Conservation (phyloP, 1,140 invertebrate genomes). For the Pomacea maculata region DNA sequence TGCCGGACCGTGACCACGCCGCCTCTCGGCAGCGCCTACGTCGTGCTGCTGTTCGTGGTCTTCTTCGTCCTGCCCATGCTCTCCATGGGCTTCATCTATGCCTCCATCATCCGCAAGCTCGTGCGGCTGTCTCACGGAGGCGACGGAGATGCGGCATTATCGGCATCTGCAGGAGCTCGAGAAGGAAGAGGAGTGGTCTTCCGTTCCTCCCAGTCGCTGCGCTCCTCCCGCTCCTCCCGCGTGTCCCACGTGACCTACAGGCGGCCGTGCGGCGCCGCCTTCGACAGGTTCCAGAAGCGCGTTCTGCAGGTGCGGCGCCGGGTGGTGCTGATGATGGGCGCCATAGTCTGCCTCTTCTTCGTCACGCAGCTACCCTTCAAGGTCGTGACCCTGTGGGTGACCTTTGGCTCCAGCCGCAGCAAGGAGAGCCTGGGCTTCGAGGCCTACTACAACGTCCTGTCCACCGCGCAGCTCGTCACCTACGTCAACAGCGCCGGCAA, state of each 20-base stretch:
- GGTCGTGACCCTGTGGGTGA: constrained; percentile 75
- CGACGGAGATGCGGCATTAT: no score
- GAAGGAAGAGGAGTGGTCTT: no score
- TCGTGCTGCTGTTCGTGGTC: constrained; percentile 26
- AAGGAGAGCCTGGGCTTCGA: constrained; percentile 78
- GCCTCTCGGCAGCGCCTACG: constrained; percentile 31
- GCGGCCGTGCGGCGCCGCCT: not conserved
- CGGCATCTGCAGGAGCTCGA: no score
- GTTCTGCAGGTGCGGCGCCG: constrained; percentile 51
- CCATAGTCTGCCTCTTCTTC: constrained; percentile 89
- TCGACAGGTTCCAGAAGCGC: not conserved
- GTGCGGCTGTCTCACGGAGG: not conserved
- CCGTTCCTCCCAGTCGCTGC: not conserved
- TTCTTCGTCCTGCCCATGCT: constrained; percentile 42
- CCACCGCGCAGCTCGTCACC: constrained; percentile 72
- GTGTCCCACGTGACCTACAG: not conserved
- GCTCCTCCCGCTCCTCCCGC: not conserved
- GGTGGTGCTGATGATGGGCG: constrained; percentile 85
- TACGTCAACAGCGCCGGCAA: constrained; percentile 55
- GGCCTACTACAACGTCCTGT: constrained; percentile 84
- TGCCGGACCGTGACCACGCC: constrained; percentile 36
- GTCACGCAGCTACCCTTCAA: constrained; percentile 87
- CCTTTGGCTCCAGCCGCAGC: constrained; percentile 74
- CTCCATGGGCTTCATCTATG: constrained; percentile 38
- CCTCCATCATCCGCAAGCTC: constrained; percentile 33